Evolutionary conservation across 2,797 vertebrate species (phyloP).

Genomic region (Danionella dracula): DNA sequence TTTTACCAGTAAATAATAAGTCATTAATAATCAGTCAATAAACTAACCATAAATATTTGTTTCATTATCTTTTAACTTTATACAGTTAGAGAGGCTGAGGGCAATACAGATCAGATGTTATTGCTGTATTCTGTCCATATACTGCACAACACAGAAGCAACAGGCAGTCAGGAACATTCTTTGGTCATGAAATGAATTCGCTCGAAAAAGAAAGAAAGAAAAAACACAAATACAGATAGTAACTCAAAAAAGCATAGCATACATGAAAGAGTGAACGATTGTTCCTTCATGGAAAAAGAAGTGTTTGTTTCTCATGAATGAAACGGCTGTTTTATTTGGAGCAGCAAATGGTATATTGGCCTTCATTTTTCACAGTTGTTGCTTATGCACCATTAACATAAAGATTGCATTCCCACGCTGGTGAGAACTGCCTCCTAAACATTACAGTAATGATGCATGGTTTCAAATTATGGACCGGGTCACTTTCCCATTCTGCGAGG

Average conservation of each 20-base stretch:
- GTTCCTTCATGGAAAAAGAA: slow-evolving; percentile 15
- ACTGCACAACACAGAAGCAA: slow-evolving; percentile 17
- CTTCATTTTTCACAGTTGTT: slow-evolving; percentile 32
- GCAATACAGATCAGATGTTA: no score
- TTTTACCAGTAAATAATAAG: no score
- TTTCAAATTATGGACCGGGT: slow-evolving; percentile 31
- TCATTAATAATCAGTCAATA: no score
- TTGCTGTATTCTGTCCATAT: neutral
- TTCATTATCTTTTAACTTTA: no score
- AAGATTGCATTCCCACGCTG: slow-evolving; percentile 20
- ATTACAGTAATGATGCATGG: slow-evolving; percentile 11
- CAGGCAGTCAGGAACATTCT: slow-evolving; percentile 3
- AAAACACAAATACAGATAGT: slow-evolving; percentile 38
- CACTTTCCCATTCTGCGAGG: slow-evolving; percentile 16
- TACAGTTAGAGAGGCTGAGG: no score
- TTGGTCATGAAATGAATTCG: slow-evolving; percentile 29
- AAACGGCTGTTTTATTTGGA: slow-evolving; percentile 14
- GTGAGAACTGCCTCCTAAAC: neutral
- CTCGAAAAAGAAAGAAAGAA: no score
- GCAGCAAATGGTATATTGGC: slow-evolving; percentile 12
- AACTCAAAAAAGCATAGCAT: slow-evolving; percentile 16
- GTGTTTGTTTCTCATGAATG: slow-evolving; percentile 10
- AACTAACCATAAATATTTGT: no score
- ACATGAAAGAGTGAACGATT: slow-evolving; percentile 2
- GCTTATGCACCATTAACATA: slow-evolving; percentile 31